These are phyloP conservation scores for Clistopyga incitator DNA, from an alignment of 2,888 invertebrate species.

Conservation along the genomic window DNA sequence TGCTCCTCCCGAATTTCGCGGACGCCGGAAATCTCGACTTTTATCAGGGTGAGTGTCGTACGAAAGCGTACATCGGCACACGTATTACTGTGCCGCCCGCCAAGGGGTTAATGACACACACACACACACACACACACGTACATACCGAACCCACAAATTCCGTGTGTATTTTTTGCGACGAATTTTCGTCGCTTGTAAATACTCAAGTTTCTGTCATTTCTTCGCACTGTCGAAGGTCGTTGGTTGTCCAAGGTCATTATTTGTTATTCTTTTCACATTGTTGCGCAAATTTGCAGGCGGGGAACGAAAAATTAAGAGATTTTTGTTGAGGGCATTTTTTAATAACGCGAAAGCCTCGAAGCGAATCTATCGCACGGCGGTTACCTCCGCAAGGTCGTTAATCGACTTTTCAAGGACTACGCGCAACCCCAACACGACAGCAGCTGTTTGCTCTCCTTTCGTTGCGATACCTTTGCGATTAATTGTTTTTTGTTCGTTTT, in stretches of 20 bases:
- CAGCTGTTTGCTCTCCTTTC: conserved; percentile 11
- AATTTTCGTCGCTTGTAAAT: neutral
- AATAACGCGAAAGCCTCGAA: neutral
- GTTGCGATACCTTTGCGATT: neutral
- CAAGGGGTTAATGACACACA: conserved; percentile 32
- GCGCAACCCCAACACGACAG: neutral
- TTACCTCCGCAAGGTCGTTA: conserved; percentile 25
- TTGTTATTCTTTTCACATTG: neutral
- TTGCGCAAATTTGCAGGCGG: no score
- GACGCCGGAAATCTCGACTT: conserved; percentile 77
- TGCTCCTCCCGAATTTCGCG: conserved; percentile 73
- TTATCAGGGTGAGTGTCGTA: conserved; percentile 78
- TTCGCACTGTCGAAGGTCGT: neutral
- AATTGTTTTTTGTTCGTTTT: neutral
- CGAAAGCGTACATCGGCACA: no score
- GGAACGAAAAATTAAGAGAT: neutral
- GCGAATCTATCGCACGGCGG: conserved; percentile 4
- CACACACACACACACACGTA: no score
- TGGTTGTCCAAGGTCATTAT: neutral
- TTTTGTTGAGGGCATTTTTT: neutral
- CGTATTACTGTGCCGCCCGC: neutral
- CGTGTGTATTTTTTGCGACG: neutral
- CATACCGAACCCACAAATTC: conserved; percentile 11
- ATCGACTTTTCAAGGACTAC: conserved; percentile 50
- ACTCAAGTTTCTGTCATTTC: neutral